Base-by-base conservation (phyloP, 2,888 invertebrate genomes). In the Creontiades dilutus region DNA sequence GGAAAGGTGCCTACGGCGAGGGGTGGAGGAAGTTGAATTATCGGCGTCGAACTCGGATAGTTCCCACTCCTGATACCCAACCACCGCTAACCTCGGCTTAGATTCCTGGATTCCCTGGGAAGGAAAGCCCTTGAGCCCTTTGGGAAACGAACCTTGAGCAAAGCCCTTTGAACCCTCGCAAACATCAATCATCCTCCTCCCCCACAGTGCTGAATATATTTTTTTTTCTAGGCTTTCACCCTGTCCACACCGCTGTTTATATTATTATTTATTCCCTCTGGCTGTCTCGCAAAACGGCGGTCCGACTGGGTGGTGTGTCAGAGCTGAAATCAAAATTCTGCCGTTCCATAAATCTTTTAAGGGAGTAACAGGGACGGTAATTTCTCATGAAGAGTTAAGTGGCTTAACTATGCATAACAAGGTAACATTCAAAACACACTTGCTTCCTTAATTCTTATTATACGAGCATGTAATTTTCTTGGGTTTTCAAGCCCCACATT, bases 111-210 rank as follows among this genome's bases (percentile, higher is more conserved):
- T n/a, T 85, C 57, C 14, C 14, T n/a, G 61, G n/a, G 13, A 47
- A 28, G 48, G 86, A 61, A 68, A 85, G 85, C 75, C 75, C 75
- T 47, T 61, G 61, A 68, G 86, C 86, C 86, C 75, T 86, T 86
- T 86, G 86, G 61, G 68, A 75, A 75, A 86, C 86, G 86, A 75
- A 82, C 82, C 82, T 82, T 82, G 47, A 82, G 82, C 52, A 82
- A 82, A 82, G 82, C 82, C 82, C 82, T 82, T 82, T 82, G 82
- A 82, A 82, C 82, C 82, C 52, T 82, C 82, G 27, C 52, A 46
- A 52, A 82, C 82, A 82, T 82, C 82, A 82, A 82, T 82, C 82
- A 82, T 82, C 52, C 82, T n/a, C 4, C 82, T 5, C 23, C 47
- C 37, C 37, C 37, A 37, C 37, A 37, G 37, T 4, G 37, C 37